Percentiles rank a stretch among this genome's conserved stretches.
Evolutionary conservation across 2,113 vertebrate species (phyloP).

Genomic region (human (Homo sapiens)): DNA sequence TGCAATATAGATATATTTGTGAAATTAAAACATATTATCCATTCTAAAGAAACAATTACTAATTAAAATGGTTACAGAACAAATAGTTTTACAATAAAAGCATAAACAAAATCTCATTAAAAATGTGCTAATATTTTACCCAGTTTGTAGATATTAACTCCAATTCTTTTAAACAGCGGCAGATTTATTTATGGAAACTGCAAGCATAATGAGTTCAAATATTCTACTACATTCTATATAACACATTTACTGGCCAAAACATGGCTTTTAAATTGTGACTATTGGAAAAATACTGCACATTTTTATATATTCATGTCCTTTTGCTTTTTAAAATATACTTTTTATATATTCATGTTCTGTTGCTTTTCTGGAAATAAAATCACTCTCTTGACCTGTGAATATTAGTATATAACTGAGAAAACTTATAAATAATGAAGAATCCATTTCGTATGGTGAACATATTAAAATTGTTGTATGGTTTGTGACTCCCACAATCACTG

Average conservation of each 20-base stretch:
- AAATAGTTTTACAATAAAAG: constrained; percentile 35
- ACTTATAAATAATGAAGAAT: constrained; percentile 32
- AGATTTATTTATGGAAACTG: not conserved
- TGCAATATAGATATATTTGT: not conserved
- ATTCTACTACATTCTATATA: not conserved
- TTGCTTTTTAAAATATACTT: not conserved
- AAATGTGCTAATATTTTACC: constrained; percentile 23
- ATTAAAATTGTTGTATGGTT: constrained; percentile 17
- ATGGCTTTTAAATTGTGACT: not conserved
- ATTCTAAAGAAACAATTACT: not conserved
- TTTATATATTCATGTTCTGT: not conserved
- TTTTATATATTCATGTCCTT: not conserved
- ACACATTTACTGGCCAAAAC: not conserved
- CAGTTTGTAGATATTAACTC: not conserved
- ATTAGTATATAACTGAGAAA: constrained; percentile 19
- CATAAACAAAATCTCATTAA: constrained; percentile 46
- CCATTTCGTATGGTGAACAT: not conserved
- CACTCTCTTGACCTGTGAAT: not conserved
- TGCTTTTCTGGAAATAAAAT: constrained; percentile 44
- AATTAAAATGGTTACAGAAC: constrained; percentile 39
- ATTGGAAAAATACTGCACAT: not conserved
- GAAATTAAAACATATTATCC: constrained; percentile 26
- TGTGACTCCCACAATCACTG: constrained; percentile 7
- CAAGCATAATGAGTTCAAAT: not conserved
- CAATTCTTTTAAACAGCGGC: constrained; percentile 21